phyloP scores from a whole-genome alignment of 2,888 invertebrate genomes.

The Euplagia quadripunctaria region DNA sequence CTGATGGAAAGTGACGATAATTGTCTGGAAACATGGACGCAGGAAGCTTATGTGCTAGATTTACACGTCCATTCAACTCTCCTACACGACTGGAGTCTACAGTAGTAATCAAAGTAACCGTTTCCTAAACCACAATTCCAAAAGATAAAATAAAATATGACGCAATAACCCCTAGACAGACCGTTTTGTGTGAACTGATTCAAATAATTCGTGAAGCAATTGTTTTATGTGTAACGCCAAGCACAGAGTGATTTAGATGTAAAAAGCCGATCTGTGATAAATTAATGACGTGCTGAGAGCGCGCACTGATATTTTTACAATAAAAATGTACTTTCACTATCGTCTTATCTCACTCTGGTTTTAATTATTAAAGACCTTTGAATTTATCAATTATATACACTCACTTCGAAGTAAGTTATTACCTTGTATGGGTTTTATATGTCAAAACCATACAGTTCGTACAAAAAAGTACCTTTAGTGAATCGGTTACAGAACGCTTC shows the following conservation, averaged over 20 bases:
- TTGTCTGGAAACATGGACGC: no score
- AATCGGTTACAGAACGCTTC: no score
- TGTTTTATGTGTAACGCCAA: constrained; percentile 27
- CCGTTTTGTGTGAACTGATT: constrained; percentile 23
- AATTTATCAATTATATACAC: neutral
- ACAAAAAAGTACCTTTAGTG: neutral
- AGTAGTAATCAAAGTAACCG: constrained; percentile 9
- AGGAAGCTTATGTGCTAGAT: neutral
- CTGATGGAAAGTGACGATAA: no score
- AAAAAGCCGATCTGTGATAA: constrained; percentile 45
- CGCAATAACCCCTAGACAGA: constrained; percentile 17
- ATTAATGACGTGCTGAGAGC: constrained; percentile 38
- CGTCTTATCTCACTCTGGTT: constrained; percentile 20
- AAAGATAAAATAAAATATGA: constrained; percentile 16
- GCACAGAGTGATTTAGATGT: constrained; percentile 18
- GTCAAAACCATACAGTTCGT: neutral
- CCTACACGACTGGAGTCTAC: neutral
- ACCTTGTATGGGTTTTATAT: no score
- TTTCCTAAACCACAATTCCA: constrained; percentile 9
- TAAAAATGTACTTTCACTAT: constrained; percentile 36
- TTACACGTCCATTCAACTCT: neutral
- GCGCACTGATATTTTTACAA: constrained; percentile 31
- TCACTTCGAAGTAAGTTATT: no score
- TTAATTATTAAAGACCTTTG: neutral
- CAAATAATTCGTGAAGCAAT: constrained; percentile 31